phyloP scores from a whole-genome alignment of 2,113 vertebrate genomes.

The Phycodurus eques region DNA sequence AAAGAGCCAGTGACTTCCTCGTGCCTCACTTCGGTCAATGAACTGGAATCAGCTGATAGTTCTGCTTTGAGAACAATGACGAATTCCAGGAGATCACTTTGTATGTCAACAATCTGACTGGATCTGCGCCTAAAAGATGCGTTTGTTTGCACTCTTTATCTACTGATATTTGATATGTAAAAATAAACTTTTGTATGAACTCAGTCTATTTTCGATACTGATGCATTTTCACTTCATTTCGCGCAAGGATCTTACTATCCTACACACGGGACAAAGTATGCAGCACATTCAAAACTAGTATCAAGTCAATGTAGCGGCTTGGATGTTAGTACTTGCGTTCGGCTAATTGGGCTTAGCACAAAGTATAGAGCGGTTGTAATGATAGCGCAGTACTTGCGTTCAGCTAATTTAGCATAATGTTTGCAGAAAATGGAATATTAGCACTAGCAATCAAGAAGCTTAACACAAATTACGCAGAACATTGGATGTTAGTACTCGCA shows the following conservation, averaged over 20 bases:
- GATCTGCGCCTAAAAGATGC: conserved; percentile 30
- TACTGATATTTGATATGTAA: conserved; percentile 41
- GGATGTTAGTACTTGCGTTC: too few species aligned
- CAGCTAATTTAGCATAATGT: neutral
- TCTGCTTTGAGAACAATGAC: conserved; percentile 51
- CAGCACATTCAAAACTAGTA: neutral
- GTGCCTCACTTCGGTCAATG: conserved; percentile 65
- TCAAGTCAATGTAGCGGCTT: neutral
- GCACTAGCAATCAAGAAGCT: neutral
- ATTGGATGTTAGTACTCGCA: neutral
- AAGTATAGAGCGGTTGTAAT: too few species aligned
- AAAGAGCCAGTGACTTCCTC: conserved; percentile 57
- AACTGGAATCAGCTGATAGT: conserved; percentile 64
- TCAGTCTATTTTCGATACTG: conserved; percentile 4
- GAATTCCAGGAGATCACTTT: conserved; percentile 56
- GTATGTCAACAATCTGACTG: conserved; percentile 22
- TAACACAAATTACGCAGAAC: neutral
- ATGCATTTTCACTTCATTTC: neutral
- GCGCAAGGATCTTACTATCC: neutral
- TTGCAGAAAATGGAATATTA: neutral
- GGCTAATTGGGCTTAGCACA: too few species aligned
- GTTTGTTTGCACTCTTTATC: conserved; percentile 44
- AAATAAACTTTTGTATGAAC: conserved; percentile 57
- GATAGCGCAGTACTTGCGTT: too few species aligned
- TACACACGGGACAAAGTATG: neutral